phyloP scores from a whole-genome alignment of 2,797 vertebrate genomes.

The Alca torda region DNA sequence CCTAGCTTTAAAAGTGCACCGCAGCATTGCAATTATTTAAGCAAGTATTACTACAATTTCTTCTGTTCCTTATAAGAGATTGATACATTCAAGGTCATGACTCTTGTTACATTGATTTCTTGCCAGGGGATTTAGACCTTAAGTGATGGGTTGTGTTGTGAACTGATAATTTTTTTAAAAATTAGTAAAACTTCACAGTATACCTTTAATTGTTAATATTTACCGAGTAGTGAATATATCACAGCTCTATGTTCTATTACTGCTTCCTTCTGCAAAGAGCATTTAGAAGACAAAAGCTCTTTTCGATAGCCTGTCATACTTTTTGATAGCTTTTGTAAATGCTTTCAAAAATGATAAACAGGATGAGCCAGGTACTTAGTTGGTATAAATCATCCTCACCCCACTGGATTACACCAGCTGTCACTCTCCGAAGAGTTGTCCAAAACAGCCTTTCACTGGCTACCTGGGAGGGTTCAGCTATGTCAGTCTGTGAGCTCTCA shows the following conservation, averaged over 20 bases:
- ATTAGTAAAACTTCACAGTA: not conserved
- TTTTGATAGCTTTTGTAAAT: not conserved
- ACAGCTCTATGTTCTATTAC: not conserved
- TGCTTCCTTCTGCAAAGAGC: not conserved
- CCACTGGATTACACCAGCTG: not conserved
- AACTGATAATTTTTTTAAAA: not conserved
- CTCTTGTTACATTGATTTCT: constrained; percentile 1
- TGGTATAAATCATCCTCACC: not conserved
- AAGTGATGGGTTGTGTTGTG: not conserved
- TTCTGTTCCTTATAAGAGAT: not conserved
- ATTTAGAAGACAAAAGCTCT: not conserved
- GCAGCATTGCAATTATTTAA: not conserved
- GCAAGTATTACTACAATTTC: not conserved
- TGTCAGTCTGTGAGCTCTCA: not conserved
- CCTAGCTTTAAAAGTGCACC: not conserved
- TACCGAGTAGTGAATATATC: not conserved
- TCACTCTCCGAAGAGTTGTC: not conserved
- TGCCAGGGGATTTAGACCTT: constrained; percentile 25
- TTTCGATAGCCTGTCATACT: not conserved
- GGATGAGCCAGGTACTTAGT: not conserved
- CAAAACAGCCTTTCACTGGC: not conserved
- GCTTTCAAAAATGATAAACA: not conserved
- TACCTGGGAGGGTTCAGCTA: not conserved
- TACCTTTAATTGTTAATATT: not conserved
- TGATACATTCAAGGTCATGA: not conserved